Conservation (phyloP, 2,888 invertebrate species). For the Pyrrhia umbra region DNA sequence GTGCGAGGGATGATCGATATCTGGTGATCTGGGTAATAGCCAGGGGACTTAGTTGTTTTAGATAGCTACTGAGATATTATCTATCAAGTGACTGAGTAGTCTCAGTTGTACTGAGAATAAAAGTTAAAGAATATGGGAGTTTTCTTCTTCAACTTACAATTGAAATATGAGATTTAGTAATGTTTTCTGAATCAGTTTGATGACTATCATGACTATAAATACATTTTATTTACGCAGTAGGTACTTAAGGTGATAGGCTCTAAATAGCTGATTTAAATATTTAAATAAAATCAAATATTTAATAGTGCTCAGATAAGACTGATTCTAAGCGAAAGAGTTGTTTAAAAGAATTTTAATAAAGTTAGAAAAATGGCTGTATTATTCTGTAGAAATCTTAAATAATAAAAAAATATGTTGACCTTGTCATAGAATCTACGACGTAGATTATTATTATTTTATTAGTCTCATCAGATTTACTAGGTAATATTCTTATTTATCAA, state of each 20-base stretch:
- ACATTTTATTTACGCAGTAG: too few relatives aligned
- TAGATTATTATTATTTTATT: slow-evolving; percentile 2
- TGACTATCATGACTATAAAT: too few relatives aligned
- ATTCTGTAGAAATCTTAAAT: too few relatives aligned
- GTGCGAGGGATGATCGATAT: slow-evolving; percentile 56
- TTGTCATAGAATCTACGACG: too few relatives aligned
- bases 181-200: too few relatives aligned
- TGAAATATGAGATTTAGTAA: too few relatives aligned
- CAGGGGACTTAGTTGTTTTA: slow-evolving; percentile 6
- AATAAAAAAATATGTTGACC: too few relatives aligned
- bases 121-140: too few relatives aligned
- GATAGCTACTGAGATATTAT: not conserved
- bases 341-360: not conserved
- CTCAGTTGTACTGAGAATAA: too few relatives aligned
- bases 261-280: not conserved
- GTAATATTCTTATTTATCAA: not conserved
- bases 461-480: not conserved
- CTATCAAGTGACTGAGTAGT: not conserved
- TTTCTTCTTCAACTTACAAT: too few relatives aligned
- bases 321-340: not conserved
- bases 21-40: slow-evolving; percentile 42
- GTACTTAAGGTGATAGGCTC: too few relatives aligned
- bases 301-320: not conserved
- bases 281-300: not conserved
- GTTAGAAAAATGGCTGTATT: not conserved